Conservation (phyloP, 2,113 vertebrate species). For the Macrotis lagotis region DNA sequence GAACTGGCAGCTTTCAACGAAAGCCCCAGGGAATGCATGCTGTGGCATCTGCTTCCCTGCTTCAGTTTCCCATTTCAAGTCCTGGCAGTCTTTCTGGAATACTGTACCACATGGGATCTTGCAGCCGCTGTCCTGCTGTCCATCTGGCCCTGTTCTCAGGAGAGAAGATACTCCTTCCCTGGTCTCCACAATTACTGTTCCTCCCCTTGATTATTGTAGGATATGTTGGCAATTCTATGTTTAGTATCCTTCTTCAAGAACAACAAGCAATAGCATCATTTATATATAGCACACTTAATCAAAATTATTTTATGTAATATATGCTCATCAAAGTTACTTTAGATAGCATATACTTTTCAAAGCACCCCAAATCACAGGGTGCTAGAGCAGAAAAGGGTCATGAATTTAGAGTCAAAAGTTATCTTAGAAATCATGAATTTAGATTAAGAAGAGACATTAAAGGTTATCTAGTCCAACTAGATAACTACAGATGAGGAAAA, state of each 20-base stretch:
- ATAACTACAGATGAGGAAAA: neutral
- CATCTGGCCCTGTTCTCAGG: neutral
- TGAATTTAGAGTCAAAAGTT: neutral
- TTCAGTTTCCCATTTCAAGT: neutral
- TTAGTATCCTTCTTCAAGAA: neutral
- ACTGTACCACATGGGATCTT: neutral
- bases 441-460: neutral
- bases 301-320: neutral
- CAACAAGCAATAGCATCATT: no score
- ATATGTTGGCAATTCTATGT: neutral
- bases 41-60: neutral
- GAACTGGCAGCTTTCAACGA: neutral
- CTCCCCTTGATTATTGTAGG: neutral
- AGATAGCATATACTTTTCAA: neutral
- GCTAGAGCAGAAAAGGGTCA: neutral
- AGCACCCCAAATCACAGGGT: neutral
- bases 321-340: neutral
- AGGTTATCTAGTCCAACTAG: neutral
- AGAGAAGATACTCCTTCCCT: neutral
- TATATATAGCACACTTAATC: neutral
- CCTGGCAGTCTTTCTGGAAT: neutral
- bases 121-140: neutral
- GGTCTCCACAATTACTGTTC: neutral
- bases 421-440: neutral
- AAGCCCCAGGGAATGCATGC: neutral